Evolutionary conservation across 1,140 invertebrate genomes (phyloP).

Genomic region (Tigriopus japonicus): DNA sequence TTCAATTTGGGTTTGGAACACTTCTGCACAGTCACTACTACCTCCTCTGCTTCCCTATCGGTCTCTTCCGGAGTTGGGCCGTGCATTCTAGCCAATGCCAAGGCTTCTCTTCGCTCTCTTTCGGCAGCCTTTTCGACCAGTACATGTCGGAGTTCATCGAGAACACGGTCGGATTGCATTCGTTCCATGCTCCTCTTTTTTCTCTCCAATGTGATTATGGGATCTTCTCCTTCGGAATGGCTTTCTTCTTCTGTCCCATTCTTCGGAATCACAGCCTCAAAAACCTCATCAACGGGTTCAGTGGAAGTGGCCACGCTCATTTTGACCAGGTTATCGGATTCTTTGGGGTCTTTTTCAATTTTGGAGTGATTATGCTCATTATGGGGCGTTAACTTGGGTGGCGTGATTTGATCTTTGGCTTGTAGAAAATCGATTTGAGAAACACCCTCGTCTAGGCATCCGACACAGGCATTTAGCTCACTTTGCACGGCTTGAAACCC

Average conservation of each 20-base stretch:
- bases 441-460: slow-evolving; percentile 7
- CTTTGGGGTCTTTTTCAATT: not conserved
- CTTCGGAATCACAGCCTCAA: not conserved
- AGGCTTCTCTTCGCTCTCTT: not conserved
- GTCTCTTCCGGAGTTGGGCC: not conserved
- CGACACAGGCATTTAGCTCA: slow-evolving; percentile 7
- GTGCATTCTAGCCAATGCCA: not conserved
- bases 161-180: not conserved
- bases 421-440: slow-evolving; percentile 7
- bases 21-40: not conserved
- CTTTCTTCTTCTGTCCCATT: not conserved
- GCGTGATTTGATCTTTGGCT: not conserved
- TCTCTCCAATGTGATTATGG: not conserved
- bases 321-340: not conserved
- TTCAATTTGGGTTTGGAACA: not conserved
- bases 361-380: not conserved
- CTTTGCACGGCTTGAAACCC: slow-evolving; percentile 4
- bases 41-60: not conserved
- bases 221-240: not conserved
- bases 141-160: not conserved
- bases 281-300: slow-evolving; percentile 2
- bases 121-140: not conserved
- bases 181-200: not conserved
- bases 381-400: not conserved
- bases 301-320: not conserved